phyloP scores from a whole-genome alignment of 2,797 vertebrate species.

The Periophthalmus magnuspinnatus region DNA sequence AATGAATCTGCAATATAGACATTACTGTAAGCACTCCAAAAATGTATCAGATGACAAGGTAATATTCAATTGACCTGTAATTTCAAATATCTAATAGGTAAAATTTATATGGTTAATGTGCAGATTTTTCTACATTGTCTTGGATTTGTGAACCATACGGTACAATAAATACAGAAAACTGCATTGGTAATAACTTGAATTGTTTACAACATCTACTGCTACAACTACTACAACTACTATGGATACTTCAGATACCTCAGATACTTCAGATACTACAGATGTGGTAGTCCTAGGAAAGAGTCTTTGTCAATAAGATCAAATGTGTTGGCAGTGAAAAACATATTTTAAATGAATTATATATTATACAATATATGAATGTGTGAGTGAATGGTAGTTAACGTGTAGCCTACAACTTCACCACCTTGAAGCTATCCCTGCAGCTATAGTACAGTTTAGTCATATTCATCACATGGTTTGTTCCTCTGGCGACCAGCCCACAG shows the following conservation, averaged over 20 bases:
- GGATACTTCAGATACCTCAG: conserved; percentile 98
- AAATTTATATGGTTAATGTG: no score
- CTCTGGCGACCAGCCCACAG: conserved; percentile 6
- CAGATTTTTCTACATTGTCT: no score
- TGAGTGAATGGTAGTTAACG: not conserved
- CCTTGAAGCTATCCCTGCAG: not conserved
- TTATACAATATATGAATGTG: not conserved
- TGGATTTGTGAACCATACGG: not conserved
- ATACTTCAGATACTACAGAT: conserved; percentile 97
- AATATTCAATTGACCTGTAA: no score
- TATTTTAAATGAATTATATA: not conserved
- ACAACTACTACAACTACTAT: conserved; percentile 52
- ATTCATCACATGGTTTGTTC: conserved; percentile 6
- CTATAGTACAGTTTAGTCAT: not conserved
- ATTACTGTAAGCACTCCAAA: no score
- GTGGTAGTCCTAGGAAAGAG: conserved; percentile 93
- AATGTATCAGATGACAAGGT: no score
- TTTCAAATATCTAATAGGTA: no score
- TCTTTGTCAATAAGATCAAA: conserved; percentile 94
- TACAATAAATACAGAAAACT: not conserved
- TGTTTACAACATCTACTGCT: not conserved
- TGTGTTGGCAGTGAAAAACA: conserved; percentile 87
- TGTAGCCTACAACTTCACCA: not conserved
- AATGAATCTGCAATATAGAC: conserved; percentile 86
- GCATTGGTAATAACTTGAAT: not conserved